Conservation (phyloP, 2,888 invertebrate species). For the Pterostichus madidus region DNA sequence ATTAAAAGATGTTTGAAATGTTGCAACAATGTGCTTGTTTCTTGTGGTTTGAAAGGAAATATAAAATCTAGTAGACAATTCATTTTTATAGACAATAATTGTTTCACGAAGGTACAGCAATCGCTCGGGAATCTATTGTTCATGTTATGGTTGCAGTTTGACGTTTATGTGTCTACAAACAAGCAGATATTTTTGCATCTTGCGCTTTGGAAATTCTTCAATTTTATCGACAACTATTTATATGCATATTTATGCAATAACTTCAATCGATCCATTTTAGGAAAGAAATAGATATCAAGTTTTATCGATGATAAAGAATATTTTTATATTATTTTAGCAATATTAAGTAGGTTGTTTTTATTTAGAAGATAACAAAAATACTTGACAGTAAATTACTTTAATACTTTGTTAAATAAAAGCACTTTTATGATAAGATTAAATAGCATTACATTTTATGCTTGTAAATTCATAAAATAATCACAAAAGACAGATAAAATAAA, state of each 20-base stretch:
- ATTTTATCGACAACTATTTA: background rate
- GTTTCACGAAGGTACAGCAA: background rate
- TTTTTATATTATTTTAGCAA: too few species aligned
- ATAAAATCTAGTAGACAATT: conserved; percentile 16
- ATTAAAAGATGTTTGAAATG: background rate
- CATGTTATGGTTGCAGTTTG: conserved; percentile 7
- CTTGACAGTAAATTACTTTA: too few species aligned
- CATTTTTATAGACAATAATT: conserved; percentile 35
- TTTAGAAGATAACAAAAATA: too few species aligned
- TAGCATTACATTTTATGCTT: background rate
- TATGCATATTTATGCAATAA: background rate
- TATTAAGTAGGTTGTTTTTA: too few species aligned
- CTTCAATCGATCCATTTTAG: background rate
- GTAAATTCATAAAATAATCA: background rate
- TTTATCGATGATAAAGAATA: background rate
- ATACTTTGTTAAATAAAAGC: too few species aligned
- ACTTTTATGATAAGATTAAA: too few species aligned
- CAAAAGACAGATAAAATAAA: background rate
- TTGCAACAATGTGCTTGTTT: background rate
- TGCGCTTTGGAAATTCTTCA: background rate
- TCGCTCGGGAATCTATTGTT: conserved; percentile 8
- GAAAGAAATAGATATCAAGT: background rate
- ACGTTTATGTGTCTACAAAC: conserved; percentile 16
- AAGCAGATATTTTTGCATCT: background rate
- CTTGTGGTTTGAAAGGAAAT: too few species aligned